phyloP scores from a whole-genome alignment of 2,888 invertebrate species.

The Acleris cristana region DNA sequence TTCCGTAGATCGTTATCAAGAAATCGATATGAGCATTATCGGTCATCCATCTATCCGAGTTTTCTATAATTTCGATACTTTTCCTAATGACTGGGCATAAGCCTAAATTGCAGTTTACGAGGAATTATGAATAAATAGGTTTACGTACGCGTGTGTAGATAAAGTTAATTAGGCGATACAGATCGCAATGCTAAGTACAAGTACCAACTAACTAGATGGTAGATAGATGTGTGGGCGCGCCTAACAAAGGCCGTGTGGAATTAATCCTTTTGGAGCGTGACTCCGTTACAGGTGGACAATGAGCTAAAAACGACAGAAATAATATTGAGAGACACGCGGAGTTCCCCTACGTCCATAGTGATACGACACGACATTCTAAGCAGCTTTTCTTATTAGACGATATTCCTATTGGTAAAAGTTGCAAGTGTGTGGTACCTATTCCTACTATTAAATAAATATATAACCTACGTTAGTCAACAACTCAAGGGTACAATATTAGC shows the following conservation, averaged over 20 bases:
- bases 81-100: slow-evolving; percentile 53
- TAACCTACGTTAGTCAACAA: no score
- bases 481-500: no score
- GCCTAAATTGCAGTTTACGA: slow-evolving; percentile 38
- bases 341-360: slow-evolving; percentile 50
- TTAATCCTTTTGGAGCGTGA: slow-evolving; percentile 83
- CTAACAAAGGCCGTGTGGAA: slow-evolving; percentile 60
- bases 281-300: slow-evolving; percentile 77
- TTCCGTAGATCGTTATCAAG: slow-evolving; percentile 55
- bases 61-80: slow-evolving; percentile 44
- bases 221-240: slow-evolving; percentile 38
- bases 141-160: neutral
- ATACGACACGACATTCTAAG: slow-evolving; percentile 43
- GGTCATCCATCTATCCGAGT: slow-evolving; percentile 19
- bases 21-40: slow-evolving; percentile 57
- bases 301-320: slow-evolving; percentile 80
- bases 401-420: neutral
- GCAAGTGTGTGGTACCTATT: no score
- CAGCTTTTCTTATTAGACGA: slow-evolving; percentile 4
- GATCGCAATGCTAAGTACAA: neutral
- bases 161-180: slow-evolving; percentile 9
- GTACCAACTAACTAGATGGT: slow-evolving; percentile 27
- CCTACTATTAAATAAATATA: no score
- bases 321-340: slow-evolving; percentile 80
- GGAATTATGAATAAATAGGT: neutral